Evolutionary conservation across 2,888 invertebrate species (phyloP), one percentile per base, ranked within the genome.

Genomic region (Latrodectus elegans): DNA sequence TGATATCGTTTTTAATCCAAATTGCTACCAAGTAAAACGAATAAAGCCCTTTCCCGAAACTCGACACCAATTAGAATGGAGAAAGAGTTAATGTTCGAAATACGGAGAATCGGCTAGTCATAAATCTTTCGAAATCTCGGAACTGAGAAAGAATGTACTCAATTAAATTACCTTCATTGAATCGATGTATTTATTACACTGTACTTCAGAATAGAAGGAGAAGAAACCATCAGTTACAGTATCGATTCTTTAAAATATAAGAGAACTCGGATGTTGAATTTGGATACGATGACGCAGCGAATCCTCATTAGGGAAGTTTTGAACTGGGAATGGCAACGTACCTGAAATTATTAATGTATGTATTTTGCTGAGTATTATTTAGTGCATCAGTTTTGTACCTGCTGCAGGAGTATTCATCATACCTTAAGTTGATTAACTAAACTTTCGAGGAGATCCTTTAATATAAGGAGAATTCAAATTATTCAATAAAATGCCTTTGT

Each of bases 101-200:
- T 52, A 64, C 73, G 38, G 49, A 73, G 73, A 38, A 73, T 51
- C 67, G 67, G 52, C 52, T 67, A 15, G 26, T 73, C 81, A 81
- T 81, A 81, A 81, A 81, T 81, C 81, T 51, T 51, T 74, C 26
- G 38, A 73, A 72, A 67, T 71, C 49, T 73, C 71, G 26, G 68
- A 51, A 55, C 49, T 78, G 65, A 65, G 84, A 84, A 72, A 74
- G 77, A 77, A 73, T 78, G 64, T 68, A 67, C 77, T 84, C 84
- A 77, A 84, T 84, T 84, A 84, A 84, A 84, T 84, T 73, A 72
- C 84, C 52, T 64, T 74, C 72, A 72, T 78, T 74, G 77, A 84
- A 84, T 84, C 84, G 72, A 84, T 84, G 68, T 84, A 84, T 84
- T 84, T 77, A 84, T 84, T 72, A 77, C 65, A 71, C 64, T 60